These are phyloP conservation scores for Bufo gargarizans DNA, from an alignment of 2,113 vertebrate genomes.

Conservation along the genomic window DNA sequence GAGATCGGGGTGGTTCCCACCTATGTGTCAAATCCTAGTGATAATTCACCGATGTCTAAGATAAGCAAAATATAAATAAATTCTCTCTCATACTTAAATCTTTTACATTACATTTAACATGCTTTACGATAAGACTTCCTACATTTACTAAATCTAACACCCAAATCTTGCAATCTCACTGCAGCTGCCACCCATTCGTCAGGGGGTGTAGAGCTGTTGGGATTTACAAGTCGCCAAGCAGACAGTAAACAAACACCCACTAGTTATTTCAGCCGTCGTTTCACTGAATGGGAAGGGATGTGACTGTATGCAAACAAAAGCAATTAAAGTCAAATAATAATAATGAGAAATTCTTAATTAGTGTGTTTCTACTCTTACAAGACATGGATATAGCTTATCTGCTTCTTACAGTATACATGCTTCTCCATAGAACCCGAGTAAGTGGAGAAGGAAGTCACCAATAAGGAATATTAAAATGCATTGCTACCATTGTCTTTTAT, in stretches of 20 bases:
- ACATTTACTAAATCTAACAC: not conserved
- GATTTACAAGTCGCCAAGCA: not conserved
- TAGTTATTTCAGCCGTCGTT: conserved; percentile 26
- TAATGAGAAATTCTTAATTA: conserved; percentile 35
- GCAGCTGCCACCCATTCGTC: conserved; percentile 42
- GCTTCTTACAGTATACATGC: not conserved
- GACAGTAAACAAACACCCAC: conserved; percentile 47
- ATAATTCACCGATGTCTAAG: too few relatives aligned
- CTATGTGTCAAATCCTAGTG: too few relatives aligned
- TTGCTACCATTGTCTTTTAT: too few relatives aligned
- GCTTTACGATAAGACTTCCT: not conserved
- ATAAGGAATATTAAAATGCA: not conserved
- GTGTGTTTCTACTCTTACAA: not conserved
- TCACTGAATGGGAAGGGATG: conserved; percentile 3
- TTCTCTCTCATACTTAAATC: not conserved
- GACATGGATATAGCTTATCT: conserved; percentile 4
- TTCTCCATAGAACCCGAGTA: not conserved
- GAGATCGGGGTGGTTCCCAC: too few relatives aligned
- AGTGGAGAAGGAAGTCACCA: not conserved
- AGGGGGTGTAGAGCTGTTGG: conserved; percentile 1
- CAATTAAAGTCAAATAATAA: conserved; percentile 49
- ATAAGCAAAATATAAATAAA: not conserved
- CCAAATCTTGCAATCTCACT: not conserved
- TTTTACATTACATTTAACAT: not conserved
- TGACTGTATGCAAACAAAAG: conserved; percentile 42